Conservation (phyloP, 1,140 invertebrate species). For the Cyphomyrmex costatus region DNA sequence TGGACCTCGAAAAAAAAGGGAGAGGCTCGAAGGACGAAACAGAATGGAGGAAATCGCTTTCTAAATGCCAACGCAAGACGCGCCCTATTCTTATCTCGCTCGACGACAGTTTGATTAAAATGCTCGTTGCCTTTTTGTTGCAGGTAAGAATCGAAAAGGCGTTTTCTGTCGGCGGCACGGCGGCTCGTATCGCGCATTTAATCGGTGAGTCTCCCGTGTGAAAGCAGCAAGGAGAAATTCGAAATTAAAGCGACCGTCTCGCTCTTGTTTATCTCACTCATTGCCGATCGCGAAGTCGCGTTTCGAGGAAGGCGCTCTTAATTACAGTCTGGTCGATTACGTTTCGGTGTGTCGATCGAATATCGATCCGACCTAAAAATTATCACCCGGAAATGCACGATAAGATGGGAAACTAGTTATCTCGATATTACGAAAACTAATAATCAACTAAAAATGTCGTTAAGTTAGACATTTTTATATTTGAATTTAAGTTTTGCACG, state of each 20-base stretch:
- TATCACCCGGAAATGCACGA: constrained; percentile 23
- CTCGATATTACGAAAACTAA: constrained; percentile 13
- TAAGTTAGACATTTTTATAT: constrained; percentile 78
- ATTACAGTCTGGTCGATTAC: constrained; percentile 41
- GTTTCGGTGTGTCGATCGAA: constrained; percentile 35
- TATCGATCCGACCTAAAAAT: constrained; percentile 55
- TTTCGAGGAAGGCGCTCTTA: constrained; percentile 39
- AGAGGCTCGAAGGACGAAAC: constrained; percentile 51
- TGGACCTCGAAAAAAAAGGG: constrained; percentile 3
- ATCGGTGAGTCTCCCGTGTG: constrained; percentile 68
- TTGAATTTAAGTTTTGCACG: constrained; percentile 74
- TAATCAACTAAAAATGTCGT: constrained; percentile 62
- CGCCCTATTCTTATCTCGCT: constrained; percentile 53
- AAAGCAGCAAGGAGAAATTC: constrained; percentile 74
- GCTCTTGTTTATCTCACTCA: constrained; percentile 57
- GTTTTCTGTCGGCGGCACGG: constrained; percentile 53
- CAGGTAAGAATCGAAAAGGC: constrained; percentile 75
- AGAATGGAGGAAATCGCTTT: constrained; percentile 62
- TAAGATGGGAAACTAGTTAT: constrained; percentile 15
- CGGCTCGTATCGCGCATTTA: constrained; percentile 72
- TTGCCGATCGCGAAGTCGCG: constrained; percentile 52
- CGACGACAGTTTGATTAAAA: constrained; percentile 73
- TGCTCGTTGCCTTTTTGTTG: constrained; percentile 76
- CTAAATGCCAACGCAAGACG: constrained; percentile 64
- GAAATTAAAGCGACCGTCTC: constrained; percentile 78